Evolutionary conservation across 2,113 vertebrate genomes (phyloP).

Genomic region (Pseudopipra pipra): DNA sequence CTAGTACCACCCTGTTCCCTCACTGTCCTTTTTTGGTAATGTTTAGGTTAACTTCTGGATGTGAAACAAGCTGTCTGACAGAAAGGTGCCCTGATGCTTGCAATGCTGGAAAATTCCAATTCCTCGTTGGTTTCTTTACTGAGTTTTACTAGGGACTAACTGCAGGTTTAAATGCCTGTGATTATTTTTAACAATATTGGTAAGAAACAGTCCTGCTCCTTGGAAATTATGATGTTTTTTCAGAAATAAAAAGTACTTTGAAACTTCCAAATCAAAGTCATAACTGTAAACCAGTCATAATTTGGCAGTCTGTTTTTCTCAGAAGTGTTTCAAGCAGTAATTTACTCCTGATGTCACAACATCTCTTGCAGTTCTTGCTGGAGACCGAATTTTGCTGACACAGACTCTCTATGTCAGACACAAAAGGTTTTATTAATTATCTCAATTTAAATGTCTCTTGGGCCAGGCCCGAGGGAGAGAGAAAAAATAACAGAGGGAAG

Average conservation of each 20-base stretch:
- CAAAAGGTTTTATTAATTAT: neutral
- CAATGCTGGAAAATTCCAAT: neutral
- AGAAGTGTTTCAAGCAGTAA: neutral
- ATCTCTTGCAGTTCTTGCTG: neutral
- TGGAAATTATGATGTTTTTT: neutral
- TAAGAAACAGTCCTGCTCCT: neutral
- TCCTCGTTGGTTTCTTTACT: neutral
- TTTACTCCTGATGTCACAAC: neutral
- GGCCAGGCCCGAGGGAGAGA: neutral
- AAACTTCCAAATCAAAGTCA: neutral
- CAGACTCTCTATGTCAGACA: neutral
- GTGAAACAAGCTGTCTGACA: neutral
- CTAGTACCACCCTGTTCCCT: neutral
- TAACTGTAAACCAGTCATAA: neutral
- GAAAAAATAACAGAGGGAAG: neutral
- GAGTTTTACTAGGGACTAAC: neutral
- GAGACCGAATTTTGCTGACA: neutral
- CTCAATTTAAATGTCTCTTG: neutral
- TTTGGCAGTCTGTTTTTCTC: fast-evolving
- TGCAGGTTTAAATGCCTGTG: neutral
- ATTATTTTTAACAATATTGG: neutral
- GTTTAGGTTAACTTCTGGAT: neutral
- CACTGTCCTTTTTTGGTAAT: slow-evolving; percentile 3
- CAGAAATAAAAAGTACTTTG: neutral
- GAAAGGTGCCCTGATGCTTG: neutral